Base-by-base conservation (phyloP, 2,113 vertebrate genomes). In the Cryptomyrus ogoouensis region DNA sequence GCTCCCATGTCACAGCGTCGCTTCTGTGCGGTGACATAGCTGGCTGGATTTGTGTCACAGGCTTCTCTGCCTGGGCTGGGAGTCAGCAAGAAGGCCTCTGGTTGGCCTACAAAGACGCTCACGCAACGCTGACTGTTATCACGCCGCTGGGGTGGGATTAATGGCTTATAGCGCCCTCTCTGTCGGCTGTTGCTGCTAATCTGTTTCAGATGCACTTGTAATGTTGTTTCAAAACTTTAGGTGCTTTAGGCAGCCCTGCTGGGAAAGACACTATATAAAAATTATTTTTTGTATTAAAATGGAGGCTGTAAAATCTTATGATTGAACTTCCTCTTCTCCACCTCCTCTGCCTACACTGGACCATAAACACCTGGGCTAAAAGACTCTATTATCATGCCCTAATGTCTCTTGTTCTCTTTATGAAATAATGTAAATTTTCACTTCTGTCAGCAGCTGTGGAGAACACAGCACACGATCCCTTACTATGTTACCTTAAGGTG, bases 371-470 rank as follows among this genome's bases (percentile, higher is more conserved):
- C 6, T 3, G 27, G 44, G 62, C 12, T 15, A 17, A 74, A 74
- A 13, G 24, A 77, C 12, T 17, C 24, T 6, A 27, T 89, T 77
- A 31, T 89, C 15, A 74, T 89, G 42, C 44, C 10, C 15, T 89
- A 42, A 89, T 89, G 62, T 27, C 12, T 77, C 31, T 66, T 74
- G 21, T 21, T 42, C 31, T 42, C 87, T 66, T 88, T 44, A 66
- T 66, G 39, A 35, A 88, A 88, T 88, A n/a, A 88, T 66, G 39
- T 66, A 7, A 3, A 24, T 74, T 77, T 89, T 17, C n/a, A 31
- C n/a, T 70, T 47, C 58, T 31, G 88, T 84, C 83, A 83, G 42
- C 80, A 47, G 44, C 83, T 84, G 83, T 88, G 58, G 46, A 74
- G 88, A 62, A 46, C 42, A 74, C 56, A 74, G 8, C 24, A 47